A percentile compares a stretch with the other conserved stretches of the same genome.
phyloP scores from a whole-genome alignment of 2,113 vertebrate genomes.

The Gallinago paraguaiae region DNA sequence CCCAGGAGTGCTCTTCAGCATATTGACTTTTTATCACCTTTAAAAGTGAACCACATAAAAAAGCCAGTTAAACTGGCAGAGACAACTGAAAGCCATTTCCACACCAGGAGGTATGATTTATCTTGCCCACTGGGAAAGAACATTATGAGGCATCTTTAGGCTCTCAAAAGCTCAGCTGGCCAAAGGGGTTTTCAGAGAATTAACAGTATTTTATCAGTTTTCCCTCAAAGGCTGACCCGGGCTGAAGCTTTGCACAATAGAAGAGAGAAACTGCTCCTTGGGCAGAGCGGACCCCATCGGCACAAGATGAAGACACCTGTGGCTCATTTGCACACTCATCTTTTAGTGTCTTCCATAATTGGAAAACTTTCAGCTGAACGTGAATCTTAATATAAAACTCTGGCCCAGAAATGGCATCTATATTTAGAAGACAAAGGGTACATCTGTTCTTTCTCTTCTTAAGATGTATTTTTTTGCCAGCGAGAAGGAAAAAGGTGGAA shows the following conservation, averaged over 20 bases:
- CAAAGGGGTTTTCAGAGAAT: neutral
- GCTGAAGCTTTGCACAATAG: neutral
- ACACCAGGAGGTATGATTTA: constrained; percentile 12
- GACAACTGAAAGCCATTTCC: constrained; percentile 14
- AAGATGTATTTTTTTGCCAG: neutral
- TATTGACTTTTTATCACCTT: constrained; percentile 52
- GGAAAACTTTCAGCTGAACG: neutral
- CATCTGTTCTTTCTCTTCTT: neutral
- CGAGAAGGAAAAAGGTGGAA: neutral
- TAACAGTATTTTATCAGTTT: constrained; percentile 39
- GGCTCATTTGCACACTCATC: neutral
- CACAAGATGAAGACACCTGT: constrained; percentile 8
- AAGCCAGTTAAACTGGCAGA: neutral
- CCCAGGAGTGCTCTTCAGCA: constrained; percentile 32
- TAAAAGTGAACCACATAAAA: constrained; percentile 39
- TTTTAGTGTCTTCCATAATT: constrained; percentile 15
- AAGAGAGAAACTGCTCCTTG: neutral
- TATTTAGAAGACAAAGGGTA: constrained; percentile 55
- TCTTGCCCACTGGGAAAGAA: constrained; percentile 4
- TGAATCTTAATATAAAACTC: constrained; percentile 18
- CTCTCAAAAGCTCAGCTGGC: constrained; percentile 13
- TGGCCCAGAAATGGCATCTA: constrained; percentile 45
- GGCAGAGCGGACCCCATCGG: neutral
- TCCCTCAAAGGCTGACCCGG: neutral
- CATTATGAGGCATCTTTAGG: constrained; percentile 16